Evolutionary conservation across 2,888 invertebrate species (phyloP), one percentile per base, ranked within the genome.

Genomic region (Tortrix viridana): DNA sequence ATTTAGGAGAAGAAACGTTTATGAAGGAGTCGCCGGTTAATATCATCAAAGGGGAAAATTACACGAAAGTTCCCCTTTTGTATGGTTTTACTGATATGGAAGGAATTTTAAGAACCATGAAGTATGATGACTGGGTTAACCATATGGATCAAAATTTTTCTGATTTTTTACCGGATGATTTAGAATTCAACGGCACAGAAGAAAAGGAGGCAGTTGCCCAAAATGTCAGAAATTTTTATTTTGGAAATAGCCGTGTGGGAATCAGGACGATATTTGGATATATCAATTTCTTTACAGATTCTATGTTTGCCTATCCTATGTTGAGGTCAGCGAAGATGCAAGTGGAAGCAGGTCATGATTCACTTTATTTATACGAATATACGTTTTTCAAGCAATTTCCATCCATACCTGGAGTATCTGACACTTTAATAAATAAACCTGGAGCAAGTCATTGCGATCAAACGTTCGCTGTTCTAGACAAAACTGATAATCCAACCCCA

Each of bases 381-480:
- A 53, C 38, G 19, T 53, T 53, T 9, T 23, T 41, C 22, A 53
- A 41, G 20, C 7, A 5, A 20, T 53, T 16, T 16, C 53, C 41
- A 2, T 22, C 53, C 0, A 16, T 53, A n/a, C 38, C 52, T n/a
- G 53, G 53, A 22, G 23, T 41, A 1, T 22, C 53, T 23, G 53
- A 53, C n/a, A 41, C 37, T 5, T 5, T 53, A 47, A 77, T 73
- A 5, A 67, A 72, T 5, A 56, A 72, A 0, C 71, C 68, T 22
- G 81, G 80, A 4, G 80, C 80, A 9, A 38, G 61, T 4, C 81
- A 82, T 55, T 73, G 75, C 41, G 74, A 72, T 4, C 80, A 82
- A 60, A 66, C 73, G 3, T 1, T 20, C 14, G 78, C 79, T 2
- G 61, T 82, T 4, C 47, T 68, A 20, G 80, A 75, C 54, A 5